These are phyloP conservation scores for Pardalotus punctatus DNA, from an alignment of 2,113 vertebrate genomes.

Conservation along the genomic window DNA sequence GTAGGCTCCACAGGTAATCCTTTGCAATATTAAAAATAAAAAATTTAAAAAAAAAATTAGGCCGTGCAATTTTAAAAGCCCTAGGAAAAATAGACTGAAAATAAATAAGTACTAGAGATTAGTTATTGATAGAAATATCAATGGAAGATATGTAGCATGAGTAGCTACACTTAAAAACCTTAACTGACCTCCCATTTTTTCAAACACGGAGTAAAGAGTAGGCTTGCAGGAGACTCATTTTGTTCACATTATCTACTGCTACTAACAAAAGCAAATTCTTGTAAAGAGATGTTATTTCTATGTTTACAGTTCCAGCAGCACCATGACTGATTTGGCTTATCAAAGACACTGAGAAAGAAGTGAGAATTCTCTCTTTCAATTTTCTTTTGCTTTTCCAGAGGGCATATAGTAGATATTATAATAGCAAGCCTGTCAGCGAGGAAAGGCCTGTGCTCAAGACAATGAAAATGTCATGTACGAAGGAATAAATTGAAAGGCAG, in stretches of 20 bases:
- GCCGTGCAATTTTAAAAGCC: background rate
- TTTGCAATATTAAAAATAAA: background rate
- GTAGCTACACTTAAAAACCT: background rate
- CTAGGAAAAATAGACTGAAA: background rate
- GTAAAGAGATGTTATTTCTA: background rate
- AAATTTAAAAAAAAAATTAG: background rate
- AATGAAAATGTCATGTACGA: background rate
- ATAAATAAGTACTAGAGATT: background rate
- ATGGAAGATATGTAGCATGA: background rate
- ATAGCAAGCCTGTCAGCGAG: background rate
- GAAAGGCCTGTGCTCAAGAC: background rate
- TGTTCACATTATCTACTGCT: background rate
- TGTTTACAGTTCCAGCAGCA: background rate
- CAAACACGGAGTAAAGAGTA: background rate
- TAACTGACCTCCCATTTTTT: background rate
- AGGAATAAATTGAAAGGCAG: background rate
- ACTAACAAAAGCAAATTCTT: background rate
- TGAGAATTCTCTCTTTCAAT: background rate
- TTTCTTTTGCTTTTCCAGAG: background rate
- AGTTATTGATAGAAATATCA: background rate
- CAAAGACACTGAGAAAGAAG: background rate
- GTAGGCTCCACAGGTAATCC: background rate
- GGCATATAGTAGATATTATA: background rate
- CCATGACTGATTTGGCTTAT: background rate
- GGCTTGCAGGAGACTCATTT: background rate